phyloP scores from a whole-genome alignment of 2,797 vertebrate genomes.

The Lithobates pipiens region DNA sequence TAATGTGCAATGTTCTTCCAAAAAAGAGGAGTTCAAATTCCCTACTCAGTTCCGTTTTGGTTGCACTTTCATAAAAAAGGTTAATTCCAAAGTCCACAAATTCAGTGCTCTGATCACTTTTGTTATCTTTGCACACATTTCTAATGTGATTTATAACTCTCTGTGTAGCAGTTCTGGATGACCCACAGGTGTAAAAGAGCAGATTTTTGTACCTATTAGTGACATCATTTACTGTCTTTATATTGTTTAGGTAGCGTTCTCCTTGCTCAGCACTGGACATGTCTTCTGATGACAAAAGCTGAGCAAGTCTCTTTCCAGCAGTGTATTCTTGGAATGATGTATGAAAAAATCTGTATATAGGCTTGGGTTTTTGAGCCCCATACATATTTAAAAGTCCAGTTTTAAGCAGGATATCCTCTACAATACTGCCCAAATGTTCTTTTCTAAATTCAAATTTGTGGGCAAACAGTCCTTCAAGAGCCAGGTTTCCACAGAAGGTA shows the following conservation, averaged over 20 bases:
- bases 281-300: conserved; percentile 62
- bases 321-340: conserved; percentile 71
- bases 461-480: conserved; percentile 67
- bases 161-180: conserved; percentile 64
- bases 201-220: conserved; percentile 67
- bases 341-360: conserved; percentile 69
- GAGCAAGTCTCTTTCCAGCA: conserved; percentile 67
- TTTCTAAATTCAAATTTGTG: conserved; percentile 66
- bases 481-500: conserved; percentile 66
- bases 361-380: conserved; percentile 65
- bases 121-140: conserved; percentile 35
- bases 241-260: conserved; percentile 58
- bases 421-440: conserved; percentile 52
- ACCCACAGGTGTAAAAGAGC: conserved; percentile 69
- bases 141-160: conserved; percentile 63
- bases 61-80: conserved; percentile 67
- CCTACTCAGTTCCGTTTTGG: conserved; percentile 60
- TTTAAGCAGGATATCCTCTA: conserved; percentile 64
- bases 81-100: conserved; percentile 68
- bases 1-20: conserved; percentile 67
- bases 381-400: conserved; percentile 70
- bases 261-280: conserved; percentile 58
- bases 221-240: conserved; percentile 65
- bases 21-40: conserved; percentile 70
- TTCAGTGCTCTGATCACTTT: conserved; percentile 9